Evolutionary conservation across 2,797 vertebrate genomes (phyloP).

Genomic region (Tadarida brasiliensis): DNA sequence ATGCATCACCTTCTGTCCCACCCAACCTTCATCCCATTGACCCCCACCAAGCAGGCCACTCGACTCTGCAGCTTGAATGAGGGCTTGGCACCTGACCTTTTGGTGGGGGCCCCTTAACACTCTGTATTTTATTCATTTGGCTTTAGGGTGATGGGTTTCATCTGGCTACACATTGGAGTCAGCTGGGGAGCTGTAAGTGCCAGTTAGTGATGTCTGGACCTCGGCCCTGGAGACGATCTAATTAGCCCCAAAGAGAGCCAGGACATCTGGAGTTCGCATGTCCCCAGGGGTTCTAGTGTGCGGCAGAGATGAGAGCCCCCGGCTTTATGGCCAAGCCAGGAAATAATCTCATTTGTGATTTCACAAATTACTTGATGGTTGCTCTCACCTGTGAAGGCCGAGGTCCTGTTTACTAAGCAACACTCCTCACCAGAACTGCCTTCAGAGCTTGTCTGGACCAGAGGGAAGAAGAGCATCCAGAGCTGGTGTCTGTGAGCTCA

Average conservation of each 20-base stretch:
- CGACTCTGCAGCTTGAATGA: not conserved
- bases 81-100: not conserved
- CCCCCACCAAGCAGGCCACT: not conserved
- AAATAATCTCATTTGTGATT: rapidly evolving
- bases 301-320: not conserved
- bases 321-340: rapidly evolving
- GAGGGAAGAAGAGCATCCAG: not conserved
- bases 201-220: too few species aligned
- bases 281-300: not conserved
- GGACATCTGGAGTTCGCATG: not conserved
- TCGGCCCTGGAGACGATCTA: not conserved
- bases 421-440: not conserved
- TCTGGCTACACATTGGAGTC: not conserved
- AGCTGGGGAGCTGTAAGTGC: too few species aligned
- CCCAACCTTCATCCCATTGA: not conserved
- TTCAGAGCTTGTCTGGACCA: not conserved
- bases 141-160: not conserved
- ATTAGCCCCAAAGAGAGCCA: not conserved
- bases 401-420: not conserved
- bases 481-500: not conserved
- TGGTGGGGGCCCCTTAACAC: not conserved
- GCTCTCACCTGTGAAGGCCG: not conserved
- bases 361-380: not conserved
- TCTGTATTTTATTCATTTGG: not conserved
- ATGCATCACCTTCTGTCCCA: not conserved